Conservation (phyloP, 2,888 invertebrate species). For the Hypomecis punctinalis region DNA sequence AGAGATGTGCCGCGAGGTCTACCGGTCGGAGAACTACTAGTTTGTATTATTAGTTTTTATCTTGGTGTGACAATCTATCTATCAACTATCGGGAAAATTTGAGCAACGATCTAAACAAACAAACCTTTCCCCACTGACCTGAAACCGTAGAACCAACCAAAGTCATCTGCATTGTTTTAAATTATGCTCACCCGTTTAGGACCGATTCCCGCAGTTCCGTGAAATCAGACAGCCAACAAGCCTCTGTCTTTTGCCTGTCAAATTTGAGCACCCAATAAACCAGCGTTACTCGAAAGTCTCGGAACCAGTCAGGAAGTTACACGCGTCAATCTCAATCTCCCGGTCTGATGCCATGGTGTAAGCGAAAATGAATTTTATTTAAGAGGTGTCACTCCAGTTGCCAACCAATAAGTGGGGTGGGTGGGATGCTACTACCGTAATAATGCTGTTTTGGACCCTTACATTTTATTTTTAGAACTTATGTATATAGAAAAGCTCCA, state of each 20-base stretch:
- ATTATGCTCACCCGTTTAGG: constrained; percentile 43
- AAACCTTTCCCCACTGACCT: too few relatives aligned
- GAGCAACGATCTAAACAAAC: too few relatives aligned
- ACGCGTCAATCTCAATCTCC: constrained; percentile 61
- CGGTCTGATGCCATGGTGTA: constrained; percentile 34
- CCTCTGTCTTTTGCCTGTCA: constrained; percentile 71
- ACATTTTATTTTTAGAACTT: too few relatives aligned
- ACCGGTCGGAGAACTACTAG: too few relatives aligned
- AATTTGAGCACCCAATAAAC: constrained; percentile 62
- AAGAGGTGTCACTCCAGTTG: neutral
- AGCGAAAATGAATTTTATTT: constrained; percentile 14
- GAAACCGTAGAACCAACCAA: too few relatives aligned
- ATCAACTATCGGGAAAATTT: too few relatives aligned
- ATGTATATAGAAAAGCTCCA: too few relatives aligned
- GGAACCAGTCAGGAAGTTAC: constrained; percentile 50
- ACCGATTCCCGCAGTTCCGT: constrained; percentile 30
- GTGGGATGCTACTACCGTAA: too few relatives aligned
- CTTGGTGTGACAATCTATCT: too few relatives aligned
- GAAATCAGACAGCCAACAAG: constrained; percentile 65
- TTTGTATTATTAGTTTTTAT: too few relatives aligned
- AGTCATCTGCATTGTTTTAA: constrained; percentile 9
- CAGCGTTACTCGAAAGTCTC: constrained; percentile 34
- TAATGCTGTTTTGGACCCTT: too few relatives aligned
- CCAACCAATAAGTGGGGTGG: neutral
- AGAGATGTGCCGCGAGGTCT: too few relatives aligned